Base-by-base conservation (phyloP, 2,888 invertebrate species). In the Hofmannophila pseudospretella region DNA sequence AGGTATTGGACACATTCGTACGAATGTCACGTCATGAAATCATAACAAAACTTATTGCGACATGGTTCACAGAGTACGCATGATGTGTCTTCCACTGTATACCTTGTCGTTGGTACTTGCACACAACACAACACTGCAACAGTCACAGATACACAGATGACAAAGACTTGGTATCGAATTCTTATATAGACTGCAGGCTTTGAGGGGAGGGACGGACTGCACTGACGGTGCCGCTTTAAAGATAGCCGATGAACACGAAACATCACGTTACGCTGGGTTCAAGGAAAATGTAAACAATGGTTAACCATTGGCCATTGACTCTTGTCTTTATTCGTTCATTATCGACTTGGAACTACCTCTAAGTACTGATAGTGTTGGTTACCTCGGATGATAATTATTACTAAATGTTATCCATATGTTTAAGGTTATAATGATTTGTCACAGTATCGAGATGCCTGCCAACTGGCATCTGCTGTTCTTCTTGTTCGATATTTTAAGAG, bases 81-180 rank as follows among this genome's bases (percentile, higher is more conserved):
- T n/a, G n/a, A n/a, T n/a, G n/a, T n/a, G n/a, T n/a, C n/a, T n/a
- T n/a, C n/a, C n/a, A n/a, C n/a, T n/a, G n/a, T n/a, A n/a, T 79
- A 80, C 80, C 81, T 80, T 76, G 61, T 58, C 42, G 46, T 59
- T 67, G 46, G 61, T 66, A 62, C 59, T 56, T 58, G 57, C 57
- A 75, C 82, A 81, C 80, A 78, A 84, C 81, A 82, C 84, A 63
- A 60, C 80, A 81, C 84, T 72, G 66, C 78, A 70, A 73, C 71
- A 77, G 64, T 51, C 73, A 81, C 82, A 69, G 63, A 75, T 67
- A 62, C 71, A 82, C 75, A 75, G 78, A 76, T 80, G 76, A 68
- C 75, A 71, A 64, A 56, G 59, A 54, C 54, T 51, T 59, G 61
- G 52, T 64, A 61, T 49, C 58, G 57, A 72, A 76, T 80, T 71